Evolutionary conservation across 1,140 invertebrate species (phyloP).

Genomic region (Pinna nobilis): DNA sequence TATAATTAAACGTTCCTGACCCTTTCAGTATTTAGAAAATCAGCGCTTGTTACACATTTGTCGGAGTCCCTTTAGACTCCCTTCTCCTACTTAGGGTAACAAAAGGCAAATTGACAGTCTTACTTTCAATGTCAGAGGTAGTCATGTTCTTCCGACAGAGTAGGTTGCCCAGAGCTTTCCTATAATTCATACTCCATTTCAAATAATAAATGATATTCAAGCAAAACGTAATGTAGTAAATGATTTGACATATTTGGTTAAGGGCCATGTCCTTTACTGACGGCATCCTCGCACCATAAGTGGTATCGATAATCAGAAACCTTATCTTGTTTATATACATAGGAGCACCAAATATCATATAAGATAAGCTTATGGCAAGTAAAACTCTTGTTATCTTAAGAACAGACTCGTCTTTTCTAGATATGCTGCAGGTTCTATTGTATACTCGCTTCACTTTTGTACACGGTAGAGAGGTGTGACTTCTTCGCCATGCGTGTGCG

Average conservation of each 20-base stretch:
- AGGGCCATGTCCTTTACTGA: slow-evolving; percentile 73
- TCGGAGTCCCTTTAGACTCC: too few relatives aligned
- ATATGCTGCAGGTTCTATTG: background rate
- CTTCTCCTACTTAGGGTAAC: too few relatives aligned
- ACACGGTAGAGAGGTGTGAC: slow-evolving; percentile 55
- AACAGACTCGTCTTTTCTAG: slow-evolving; percentile 76
- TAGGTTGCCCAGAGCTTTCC: too few relatives aligned
- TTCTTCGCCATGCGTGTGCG: slow-evolving; percentile 74
- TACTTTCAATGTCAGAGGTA: too few relatives aligned
- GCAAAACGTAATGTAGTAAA: slow-evolving; percentile 88
- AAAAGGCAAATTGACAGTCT: too few relatives aligned
- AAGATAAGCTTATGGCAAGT: slow-evolving; percentile 86
- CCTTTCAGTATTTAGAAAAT: too few relatives aligned
- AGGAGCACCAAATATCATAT: slow-evolving; percentile 85
- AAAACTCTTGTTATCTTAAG: slow-evolving; percentile 87
- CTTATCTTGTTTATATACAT: slow-evolving; percentile 69
- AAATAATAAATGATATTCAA: slow-evolving; percentile 91
- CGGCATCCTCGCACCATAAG: slow-evolving; percentile 2
- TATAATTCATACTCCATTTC: slow-evolving; percentile 85
- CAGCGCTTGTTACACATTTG: too few relatives aligned
- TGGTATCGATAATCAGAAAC: slow-evolving; percentile 45
- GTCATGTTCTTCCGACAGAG: too few relatives aligned
- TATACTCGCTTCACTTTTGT: slow-evolving; percentile 59
- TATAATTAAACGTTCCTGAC: too few relatives aligned
- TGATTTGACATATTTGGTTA: slow-evolving; percentile 78